Conservation (phyloP, 2,113 vertebrate species). For the Ptyas mucosa region DNA sequence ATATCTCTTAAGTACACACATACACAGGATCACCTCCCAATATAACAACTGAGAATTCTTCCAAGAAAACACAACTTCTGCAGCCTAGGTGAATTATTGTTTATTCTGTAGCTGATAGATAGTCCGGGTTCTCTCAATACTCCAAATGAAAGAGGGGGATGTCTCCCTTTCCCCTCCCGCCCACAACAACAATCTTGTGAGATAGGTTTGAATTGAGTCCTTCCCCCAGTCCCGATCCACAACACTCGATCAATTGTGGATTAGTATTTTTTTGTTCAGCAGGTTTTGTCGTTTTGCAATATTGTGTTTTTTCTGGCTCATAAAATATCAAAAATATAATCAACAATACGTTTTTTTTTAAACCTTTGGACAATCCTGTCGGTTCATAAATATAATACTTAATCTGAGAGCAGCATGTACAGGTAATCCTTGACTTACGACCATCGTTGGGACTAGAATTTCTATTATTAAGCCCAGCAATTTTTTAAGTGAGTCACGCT, state of each 20-base stretch:
- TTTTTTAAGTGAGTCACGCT: neutral
- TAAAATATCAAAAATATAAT: neutral
- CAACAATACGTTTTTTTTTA: neutral
- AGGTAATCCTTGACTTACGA: neutral
- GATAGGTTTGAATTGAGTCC: neutral
- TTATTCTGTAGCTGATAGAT: neutral
- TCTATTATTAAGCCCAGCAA: neutral
- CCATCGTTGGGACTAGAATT: neutral
- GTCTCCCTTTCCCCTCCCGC: neutral
- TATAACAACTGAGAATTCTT: neutral
- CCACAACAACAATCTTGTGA: neutral
- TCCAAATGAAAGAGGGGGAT: neutral
- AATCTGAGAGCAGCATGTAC: neutral
- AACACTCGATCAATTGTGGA: neutral
- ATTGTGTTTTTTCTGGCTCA: neutral
- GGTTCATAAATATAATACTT: neutral
- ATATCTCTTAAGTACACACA: neutral
- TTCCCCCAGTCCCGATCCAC: neutral
- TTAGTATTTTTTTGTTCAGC: no score
- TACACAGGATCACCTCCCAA: neutral
- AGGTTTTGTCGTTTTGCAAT: neutral
- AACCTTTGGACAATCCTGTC: neutral
- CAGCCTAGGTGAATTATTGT: neutral
- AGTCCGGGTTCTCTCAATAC: neutral
- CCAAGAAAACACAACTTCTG: neutral